phyloP scores from a whole-genome alignment of 2,113 vertebrate species.

The Peromyscus californicus region DNA sequence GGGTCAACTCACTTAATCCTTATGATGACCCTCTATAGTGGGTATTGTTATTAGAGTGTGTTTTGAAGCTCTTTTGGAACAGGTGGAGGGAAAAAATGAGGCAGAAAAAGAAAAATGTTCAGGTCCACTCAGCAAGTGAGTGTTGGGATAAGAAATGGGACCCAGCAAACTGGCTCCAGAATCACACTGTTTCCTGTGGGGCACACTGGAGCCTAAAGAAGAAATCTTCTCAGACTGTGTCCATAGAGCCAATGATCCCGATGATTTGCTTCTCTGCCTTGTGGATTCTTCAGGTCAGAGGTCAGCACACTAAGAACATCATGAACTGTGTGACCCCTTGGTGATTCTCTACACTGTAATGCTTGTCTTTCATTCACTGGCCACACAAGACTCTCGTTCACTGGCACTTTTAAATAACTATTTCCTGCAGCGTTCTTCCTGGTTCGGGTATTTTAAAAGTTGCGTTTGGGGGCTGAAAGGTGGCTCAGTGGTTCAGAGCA shows the following conservation, averaged over 20 bases:
- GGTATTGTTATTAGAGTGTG: background rate
- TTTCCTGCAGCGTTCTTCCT: background rate
- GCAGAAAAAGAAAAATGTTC: background rate
- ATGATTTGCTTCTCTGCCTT: background rate
- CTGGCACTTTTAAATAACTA: background rate
- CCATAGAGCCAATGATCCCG: background rate
- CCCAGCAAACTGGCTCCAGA: background rate
- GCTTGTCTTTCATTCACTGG: background rate
- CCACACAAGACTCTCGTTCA: background rate
- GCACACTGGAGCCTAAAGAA: background rate
- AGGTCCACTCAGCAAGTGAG: background rate
- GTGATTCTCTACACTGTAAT: background rate
- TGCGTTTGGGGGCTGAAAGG: background rate
- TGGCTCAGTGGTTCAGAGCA: background rate
- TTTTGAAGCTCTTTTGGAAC: background rate
- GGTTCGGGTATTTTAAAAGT: background rate
- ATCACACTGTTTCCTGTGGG: too few relatives aligned
- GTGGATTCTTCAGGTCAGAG: slow-evolving; percentile 28
- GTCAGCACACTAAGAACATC: background rate
- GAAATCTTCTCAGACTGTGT: background rate
- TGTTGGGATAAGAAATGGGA: background rate
- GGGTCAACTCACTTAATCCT: background rate
- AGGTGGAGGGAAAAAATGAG: background rate
- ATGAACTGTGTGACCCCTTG: background rate
- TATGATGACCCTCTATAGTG: background rate